phyloP scores from a whole-genome alignment of 2,888 invertebrate genomes.

The Acrocyrtus sp. region DNA sequence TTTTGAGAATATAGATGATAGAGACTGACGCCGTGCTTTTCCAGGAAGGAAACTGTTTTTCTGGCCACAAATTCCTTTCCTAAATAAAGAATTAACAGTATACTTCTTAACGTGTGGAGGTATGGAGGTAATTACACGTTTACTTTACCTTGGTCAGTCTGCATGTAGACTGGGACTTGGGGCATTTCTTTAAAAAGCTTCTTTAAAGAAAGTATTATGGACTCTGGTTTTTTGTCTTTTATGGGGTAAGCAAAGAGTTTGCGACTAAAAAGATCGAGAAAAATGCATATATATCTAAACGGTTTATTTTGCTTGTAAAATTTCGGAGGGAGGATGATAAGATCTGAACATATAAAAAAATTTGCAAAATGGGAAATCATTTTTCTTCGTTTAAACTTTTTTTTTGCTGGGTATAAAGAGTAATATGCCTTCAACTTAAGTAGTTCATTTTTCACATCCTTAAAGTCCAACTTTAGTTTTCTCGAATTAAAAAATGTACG shows the following conservation, averaged over 20 bases:
- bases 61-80: slow-evolving; percentile 15
- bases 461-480: slow-evolving; percentile 7
- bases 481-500: slow-evolving; percentile 3
- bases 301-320: slow-evolving; percentile 20
- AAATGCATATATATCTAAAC: slow-evolving; percentile 3
- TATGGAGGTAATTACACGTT: not conserved
- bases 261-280: slow-evolving; percentile 13
- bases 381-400: slow-evolving; percentile 16
- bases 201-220: not conserved
- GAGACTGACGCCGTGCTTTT: not conserved
- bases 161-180: not conserved
- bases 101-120: not conserved
- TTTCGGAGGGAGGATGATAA: slow-evolving; percentile 10
- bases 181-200: slow-evolving; percentile 10
- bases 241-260: slow-evolving; percentile 8
- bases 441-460: slow-evolving; percentile 16
- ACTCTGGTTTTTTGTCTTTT: not conserved
- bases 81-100: not conserved
- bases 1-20: slow-evolving; percentile 1
- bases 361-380: slow-evolving; percentile 13
- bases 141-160: slow-evolving; percentile 8
- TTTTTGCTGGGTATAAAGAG: not conserved
- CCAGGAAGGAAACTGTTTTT: not conserved
- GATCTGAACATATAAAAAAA: slow-evolving; percentile 1
- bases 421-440: slow-evolving; percentile 12